Percentiles rank a stretch among this genome's conserved stretches.
Conservation (phyloP, 2,797 vertebrate species). For the Lithobates pipiens region DNA sequence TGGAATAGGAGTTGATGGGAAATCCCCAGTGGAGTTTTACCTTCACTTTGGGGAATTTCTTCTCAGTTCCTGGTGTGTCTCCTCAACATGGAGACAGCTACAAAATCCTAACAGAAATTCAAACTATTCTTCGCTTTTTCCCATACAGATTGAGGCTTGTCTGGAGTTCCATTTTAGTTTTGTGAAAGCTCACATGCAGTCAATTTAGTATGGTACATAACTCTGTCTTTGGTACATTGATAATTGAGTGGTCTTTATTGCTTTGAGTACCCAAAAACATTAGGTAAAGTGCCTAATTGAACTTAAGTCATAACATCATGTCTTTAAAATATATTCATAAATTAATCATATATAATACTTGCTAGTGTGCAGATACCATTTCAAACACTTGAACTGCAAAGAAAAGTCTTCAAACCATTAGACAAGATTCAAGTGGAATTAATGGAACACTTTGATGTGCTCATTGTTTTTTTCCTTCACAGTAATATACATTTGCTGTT, state of each 20-base stretch:
- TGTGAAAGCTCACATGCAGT: neutral
- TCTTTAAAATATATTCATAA: slow-evolving; percentile 32
- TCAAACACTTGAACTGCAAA: slow-evolving; percentile 43
- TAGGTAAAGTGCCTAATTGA: slow-evolving; percentile 32
- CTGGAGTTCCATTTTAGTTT: too few species aligned
- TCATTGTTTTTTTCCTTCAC: slow-evolving; percentile 19
- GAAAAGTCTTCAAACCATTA: slow-evolving; percentile 14
- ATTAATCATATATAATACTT: slow-evolving; percentile 37
- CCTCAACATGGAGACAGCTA: too few species aligned
- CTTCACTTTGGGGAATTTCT: too few species aligned
- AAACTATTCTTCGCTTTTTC: too few species aligned
- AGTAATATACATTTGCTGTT: slow-evolving; percentile 44
- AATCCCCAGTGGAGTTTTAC: too few species aligned
- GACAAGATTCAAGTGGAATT: slow-evolving; percentile 16
- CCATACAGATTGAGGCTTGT: too few species aligned
- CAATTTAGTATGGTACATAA: slow-evolving; percentile 8
- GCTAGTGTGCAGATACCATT: slow-evolving; percentile 38
- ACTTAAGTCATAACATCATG: slow-evolving; percentile 22
- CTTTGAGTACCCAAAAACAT: slow-evolving; percentile 8
- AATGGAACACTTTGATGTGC: slow-evolving; percentile 36
- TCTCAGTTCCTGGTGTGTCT: too few species aligned
- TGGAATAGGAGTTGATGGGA: too few species aligned
- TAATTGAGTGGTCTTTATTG: slow-evolving; percentile 7
- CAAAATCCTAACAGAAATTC: too few species aligned
- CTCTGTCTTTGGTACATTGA: neutral